Evolutionary conservation across 2,797 vertebrate species (phyloP), one percentile per base, ranked within the genome.

Genomic region (Todus mexicanus): DNA sequence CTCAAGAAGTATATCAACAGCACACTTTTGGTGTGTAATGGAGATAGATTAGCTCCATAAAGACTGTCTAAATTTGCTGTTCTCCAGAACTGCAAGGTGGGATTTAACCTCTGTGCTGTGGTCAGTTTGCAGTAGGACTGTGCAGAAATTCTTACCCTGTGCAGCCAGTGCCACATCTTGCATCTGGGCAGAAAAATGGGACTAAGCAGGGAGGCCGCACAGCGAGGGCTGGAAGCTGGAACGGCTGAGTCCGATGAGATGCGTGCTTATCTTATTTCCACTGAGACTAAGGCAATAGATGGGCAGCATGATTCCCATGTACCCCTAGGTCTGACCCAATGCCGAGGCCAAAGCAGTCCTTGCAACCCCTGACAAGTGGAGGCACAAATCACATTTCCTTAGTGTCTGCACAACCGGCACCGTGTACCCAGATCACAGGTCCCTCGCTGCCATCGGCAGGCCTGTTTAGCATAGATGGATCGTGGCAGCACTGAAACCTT

Each of bases 401-500:
- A 94, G 78, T 6, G 27, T 87, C 82, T 63, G n/a, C 59, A 23
- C 1, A 2, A 68, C 23, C 9, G 42, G 59, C 17, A 2, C 77
- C 0, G 0, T 16, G 71, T 63, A 37, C 64, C 54, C 21, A 0
- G 53, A 89, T 84, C 92, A 92, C 87, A 84, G 80, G 87, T 93
- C 86, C 72, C 56, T 72, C 7, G 1, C 86, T 87, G 84, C 86
- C 54, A 2, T 82, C 4, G 4, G 86, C 83, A 61, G 51, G 40
- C 61, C 61, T 90, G 50, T 29, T 92, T 87, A 94, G 84, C 82
- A 83, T 48, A 77, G 76, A 89, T 70, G 68, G 65, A 68, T 77
- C 2, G 0, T 60, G 90, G 87, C 92, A 90, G 86, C 14, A 3
- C 50, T 71, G 75, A 60, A 89, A 48, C 72, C 75, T 87, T 92